Evolutionary conservation across 2,113 vertebrate species (phyloP).

Genomic region (Macrotus californicus): DNA sequence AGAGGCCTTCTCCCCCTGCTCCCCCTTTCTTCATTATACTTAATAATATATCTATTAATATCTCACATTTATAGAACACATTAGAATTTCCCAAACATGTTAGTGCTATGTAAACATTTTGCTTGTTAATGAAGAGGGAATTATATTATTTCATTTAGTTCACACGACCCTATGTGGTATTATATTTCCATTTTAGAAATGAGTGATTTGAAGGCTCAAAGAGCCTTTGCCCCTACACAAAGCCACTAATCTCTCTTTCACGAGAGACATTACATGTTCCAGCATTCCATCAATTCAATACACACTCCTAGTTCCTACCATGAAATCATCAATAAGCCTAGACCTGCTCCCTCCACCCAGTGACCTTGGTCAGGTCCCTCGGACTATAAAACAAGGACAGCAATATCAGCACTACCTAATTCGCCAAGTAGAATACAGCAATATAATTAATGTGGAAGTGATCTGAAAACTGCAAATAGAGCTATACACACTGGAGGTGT

Average conservation of each 20-base stretch:
- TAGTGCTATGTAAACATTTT: background rate
- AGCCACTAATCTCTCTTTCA: background rate
- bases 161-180: background rate
- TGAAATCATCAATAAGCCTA: background rate
- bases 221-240: background rate
- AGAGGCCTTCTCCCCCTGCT: background rate
- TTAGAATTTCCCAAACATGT: background rate
- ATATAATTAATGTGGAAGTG: constrained; percentile 6
- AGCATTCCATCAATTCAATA: background rate
- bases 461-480: constrained; percentile 32
- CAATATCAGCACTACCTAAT: background rate
- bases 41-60: background rate
- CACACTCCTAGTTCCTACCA: background rate
- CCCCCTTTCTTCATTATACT: background rate
- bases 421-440: background rate
- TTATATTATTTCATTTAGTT: background rate
- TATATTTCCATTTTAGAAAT: background rate
- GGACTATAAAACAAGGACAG: background rate
- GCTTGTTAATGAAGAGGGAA: no score
- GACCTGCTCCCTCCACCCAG: background rate
- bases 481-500: background rate
- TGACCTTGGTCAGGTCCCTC: background rate
- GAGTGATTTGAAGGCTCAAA: background rate
- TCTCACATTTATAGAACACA: background rate
- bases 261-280: background rate